Base-by-base conservation (phyloP, 2,797 vertebrate species). In the Melopsittacus undulatus region DNA sequence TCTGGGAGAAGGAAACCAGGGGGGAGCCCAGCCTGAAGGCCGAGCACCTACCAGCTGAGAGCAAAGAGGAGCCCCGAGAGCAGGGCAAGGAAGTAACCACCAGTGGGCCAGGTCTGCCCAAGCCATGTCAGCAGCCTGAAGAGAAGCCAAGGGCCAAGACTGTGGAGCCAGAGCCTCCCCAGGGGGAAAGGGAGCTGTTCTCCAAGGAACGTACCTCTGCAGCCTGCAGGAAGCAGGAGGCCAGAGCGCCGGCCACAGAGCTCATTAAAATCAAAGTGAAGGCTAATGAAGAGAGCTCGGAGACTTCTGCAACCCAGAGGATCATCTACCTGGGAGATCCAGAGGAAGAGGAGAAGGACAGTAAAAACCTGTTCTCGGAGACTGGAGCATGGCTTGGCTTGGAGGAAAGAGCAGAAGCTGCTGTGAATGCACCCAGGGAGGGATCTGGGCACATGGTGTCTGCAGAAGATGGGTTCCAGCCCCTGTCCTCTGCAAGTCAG, bases 291-390 rank as follows among this genome's bases (percentile, higher is more conserved):
- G 95, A 97, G 14, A 94, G 95, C 73, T 89, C 77, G 0, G 97
- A 97, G 66, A 94, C 94, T 92, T 98, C 97, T 63, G 94, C 92
- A 5, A 94, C 97, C 26, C 98, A 98, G 92, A 97, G 97, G 77
- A 98, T 97, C 69, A 97, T 98, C 88, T 97, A 97, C 83, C 91
- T 97, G 61, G 97, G 95, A 88, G 95, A 96, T 14, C 68, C 67
- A 81, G 97, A 97, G 66, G 96, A 45, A 86, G 96, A 97, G 45
- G 80, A 95, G 80, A 94, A 96, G 89, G 93, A 92, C 42, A 63
- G 57, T 64, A 92, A 87, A 73, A 57, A 69, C 24, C 74, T 59
- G 16, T 46, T 69, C 16, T 78, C 15, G 2, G 89, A 95, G 49
- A n/a, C 84, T 43, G 72, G 21, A 74, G 91, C 59, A 42, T 49